Evolutionary conservation across 2,113 vertebrate species (phyloP), one percentile per base, ranked within the genome.

Genomic region (Mobula hypostoma): DNA sequence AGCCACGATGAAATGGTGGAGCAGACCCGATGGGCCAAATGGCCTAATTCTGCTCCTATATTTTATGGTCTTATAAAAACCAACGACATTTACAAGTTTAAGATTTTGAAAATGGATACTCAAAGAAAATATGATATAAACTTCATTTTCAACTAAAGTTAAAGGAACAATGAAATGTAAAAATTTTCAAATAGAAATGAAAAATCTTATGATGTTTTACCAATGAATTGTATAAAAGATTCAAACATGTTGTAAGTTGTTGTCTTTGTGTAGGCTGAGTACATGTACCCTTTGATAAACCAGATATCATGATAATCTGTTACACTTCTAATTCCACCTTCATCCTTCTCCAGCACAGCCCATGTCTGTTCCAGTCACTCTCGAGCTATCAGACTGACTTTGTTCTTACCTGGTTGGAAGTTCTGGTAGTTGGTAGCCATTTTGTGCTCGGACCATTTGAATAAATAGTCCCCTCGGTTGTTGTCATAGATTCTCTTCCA

Each of bases 391-490:
- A 27, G 68, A 24, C 83, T 56, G 36, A 56, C 4, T 19, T 12
- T 8, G 24, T 24, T n/a, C 88, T 93, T 96, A 98, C 98, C 98
- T 98, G 97, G 96, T 95, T 96, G 97, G 96, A 99, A 98, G 96
- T 95, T 96, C 94, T 78, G 94, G 96, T 99, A 98, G 94, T 95
- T 97, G 90, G 95, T 95, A 32, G 94, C 56, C 92, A 95, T 95
- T 96, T 98, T 98, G 95, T 94, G 96, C 96, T 98, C 98, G 56
- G 98, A 98, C 98, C 98, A 98, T 95, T 98, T 99, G 87, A 98
- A 96, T 94, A 95, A 96, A 95, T 97, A 98, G 95, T 99, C 98
- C 29, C 97, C 95, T 40, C 97, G 96, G 27, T 93, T 95, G 95
- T 96, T 97, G 96, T 98, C 97, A 95, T 96, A 95, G 94, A 97